Conservation (phyloP, 2,797 vertebrate species). For the Darevskia mixta region DNA sequence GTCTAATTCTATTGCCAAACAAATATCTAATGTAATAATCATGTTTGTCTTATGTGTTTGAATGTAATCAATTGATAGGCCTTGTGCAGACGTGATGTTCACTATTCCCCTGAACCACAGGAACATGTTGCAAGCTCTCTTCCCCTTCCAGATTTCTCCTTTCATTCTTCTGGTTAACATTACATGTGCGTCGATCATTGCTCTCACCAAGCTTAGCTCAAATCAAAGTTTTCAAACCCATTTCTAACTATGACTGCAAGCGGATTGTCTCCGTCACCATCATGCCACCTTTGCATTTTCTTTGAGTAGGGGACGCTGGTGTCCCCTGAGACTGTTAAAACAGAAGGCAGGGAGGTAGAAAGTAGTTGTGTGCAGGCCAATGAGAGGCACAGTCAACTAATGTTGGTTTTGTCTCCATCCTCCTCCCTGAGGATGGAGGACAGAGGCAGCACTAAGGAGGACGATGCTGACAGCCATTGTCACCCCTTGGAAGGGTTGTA, state of each 20-base stretch:
- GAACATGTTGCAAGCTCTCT: background rate
- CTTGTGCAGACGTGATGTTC: background rate
- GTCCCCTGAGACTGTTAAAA: too few relatives aligned
- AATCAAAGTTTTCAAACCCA: background rate
- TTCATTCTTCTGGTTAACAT: background rate
- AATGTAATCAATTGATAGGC: background rate
- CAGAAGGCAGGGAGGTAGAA: too few relatives aligned
- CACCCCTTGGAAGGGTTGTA: too few relatives aligned
- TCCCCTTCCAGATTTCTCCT: background rate
- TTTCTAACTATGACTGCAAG: background rate
- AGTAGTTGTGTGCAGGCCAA: too few relatives aligned
- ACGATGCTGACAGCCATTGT: too few relatives aligned
- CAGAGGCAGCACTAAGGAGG: too few relatives aligned
- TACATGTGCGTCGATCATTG: background rate
- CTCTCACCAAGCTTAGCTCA: background rate
- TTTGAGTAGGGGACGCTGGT: too few relatives aligned
- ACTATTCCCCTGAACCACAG: background rate
- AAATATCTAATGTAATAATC: constrained; percentile 20
- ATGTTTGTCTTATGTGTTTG: constrained; percentile 6
- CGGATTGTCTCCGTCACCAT: background rate
- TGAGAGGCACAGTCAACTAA: too few relatives aligned
- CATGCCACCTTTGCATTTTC: background rate
- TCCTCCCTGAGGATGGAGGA: too few relatives aligned
- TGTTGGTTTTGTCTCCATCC: too few relatives aligned
- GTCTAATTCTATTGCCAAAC: constrained; percentile 18